Evolutionary conservation across 2,888 invertebrate species (phyloP), one percentile per base, ranked within the genome.

Genomic region (Xestia c-nigrum): DNA sequence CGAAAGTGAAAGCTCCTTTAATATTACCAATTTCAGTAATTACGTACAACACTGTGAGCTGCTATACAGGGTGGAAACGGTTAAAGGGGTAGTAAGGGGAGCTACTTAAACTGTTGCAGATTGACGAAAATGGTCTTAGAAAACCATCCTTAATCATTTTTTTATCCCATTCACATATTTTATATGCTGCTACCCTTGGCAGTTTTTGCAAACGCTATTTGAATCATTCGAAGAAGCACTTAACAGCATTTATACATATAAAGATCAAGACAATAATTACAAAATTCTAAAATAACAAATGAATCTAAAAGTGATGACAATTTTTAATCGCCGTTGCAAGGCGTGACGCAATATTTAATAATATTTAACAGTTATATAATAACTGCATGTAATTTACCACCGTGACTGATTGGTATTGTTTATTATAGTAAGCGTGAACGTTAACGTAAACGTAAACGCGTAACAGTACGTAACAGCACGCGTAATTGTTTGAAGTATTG

Each of bases 301-400:
- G 24, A 65, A 75, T 68, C 55, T 68, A 77, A 83, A 57, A 77
- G 74, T 77, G 74, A 66, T 66, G 86, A 85, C 65, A 85, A 65
- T 74, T n/a, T 74, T 64, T 77, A 85, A 83, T 86, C 1, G 3
- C 72, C 59, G 3, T 59, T 52, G 24, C 46, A 24, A 65, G 61
- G 24, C 24, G 14, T 74, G 71, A 72, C 61, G 78, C 31, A 72
- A 78, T 38, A 19, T 71, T 77, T 72, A 63, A 69, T 65, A 77
- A 72, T n/a, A 47, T 46, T 76, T 69, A 9, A 85, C 83, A 47
- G 83, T 78, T 65, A 63, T 64, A 21, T 21, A 69, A 65, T 83
- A 72, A 38, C 65, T 68, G 65, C 71, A 83, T 72, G 72, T 61
- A 86, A 66, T n/a, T n/a, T 19, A 71, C n/a, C 31, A 63, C 64